A percentile compares a stretch with the other conserved stretches of the same genome.
phyloP scores from a whole-genome alignment of 2,797 vertebrate genomes.

The Enteromius viviparus region DNA sequence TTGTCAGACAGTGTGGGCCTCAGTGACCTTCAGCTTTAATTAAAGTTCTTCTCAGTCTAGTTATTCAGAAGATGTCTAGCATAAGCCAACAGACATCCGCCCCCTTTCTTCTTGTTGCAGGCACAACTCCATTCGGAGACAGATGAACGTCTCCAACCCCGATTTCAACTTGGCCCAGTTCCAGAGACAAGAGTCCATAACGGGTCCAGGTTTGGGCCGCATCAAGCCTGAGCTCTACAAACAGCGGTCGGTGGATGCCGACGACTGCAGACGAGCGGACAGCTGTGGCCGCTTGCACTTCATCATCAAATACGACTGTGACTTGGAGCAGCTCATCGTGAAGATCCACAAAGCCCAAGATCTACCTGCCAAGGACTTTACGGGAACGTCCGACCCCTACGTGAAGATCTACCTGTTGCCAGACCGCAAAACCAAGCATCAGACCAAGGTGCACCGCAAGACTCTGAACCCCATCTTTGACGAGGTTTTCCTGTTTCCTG shows the following conservation, averaged over 20 bases:
- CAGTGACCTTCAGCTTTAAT: slow-evolving; percentile 39
- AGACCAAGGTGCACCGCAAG: slow-evolving; percentile 99
- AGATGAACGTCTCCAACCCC: slow-evolving; percentile 95
- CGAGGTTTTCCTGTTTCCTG: slow-evolving; percentile 96
- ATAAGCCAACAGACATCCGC: slow-evolving; percentile 1
- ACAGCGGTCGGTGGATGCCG: slow-evolving; percentile 90
- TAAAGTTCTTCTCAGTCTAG: slow-evolving; percentile 26
- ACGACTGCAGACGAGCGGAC: slow-evolving; percentile 82
- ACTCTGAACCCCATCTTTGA: slow-evolving; percentile 97
- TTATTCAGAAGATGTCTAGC: slow-evolving; percentile 28
- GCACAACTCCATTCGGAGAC: slow-evolving; percentile 94
- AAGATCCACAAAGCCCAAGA: slow-evolving; percentile 96
- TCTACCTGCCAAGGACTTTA: slow-evolving; percentile 97
- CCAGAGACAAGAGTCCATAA: slow-evolving; percentile 92
- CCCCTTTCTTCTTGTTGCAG: slow-evolving; percentile 69
- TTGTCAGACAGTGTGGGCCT: slow-evolving; percentile 32
- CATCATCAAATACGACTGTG: slow-evolving; percentile 95
- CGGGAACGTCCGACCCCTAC: slow-evolving; percentile 96
- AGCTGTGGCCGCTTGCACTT: slow-evolving; percentile 93
- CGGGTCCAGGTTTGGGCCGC: slow-evolving; percentile 86
- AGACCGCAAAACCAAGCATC: slow-evolving; percentile 97
- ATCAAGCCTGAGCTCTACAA: slow-evolving; percentile 98
- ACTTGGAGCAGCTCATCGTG: slow-evolving; percentile 95
- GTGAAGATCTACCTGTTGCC: slow-evolving; percentile 98
- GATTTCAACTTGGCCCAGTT: slow-evolving; percentile 96